Evolutionary conservation across 2,888 invertebrate species (phyloP).

Genomic region (Acanthosepion pharaonis): DNA sequence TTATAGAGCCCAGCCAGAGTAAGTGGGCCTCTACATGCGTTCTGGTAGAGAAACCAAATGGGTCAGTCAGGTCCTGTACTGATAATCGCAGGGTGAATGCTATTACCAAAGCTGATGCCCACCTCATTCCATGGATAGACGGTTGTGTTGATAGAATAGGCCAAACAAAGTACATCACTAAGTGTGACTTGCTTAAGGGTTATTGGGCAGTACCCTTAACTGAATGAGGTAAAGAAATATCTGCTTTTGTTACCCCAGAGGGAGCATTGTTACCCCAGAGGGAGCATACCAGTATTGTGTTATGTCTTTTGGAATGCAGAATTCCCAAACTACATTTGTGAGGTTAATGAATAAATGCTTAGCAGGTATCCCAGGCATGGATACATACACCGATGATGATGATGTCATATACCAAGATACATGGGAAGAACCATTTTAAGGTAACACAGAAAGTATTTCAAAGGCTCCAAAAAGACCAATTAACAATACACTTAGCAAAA

Average conservation of each 20-base stretch:
- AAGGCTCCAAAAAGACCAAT: neutral
- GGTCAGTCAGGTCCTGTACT: constrained; percentile 41
- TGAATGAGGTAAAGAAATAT: constrained; percentile 50
- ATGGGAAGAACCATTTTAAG: constrained; percentile 46
- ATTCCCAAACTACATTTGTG: constrained; percentile 47
- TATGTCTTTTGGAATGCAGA: constrained; percentile 51
- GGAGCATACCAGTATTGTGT: constrained; percentile 50
- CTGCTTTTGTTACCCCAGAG: constrained; percentile 50
- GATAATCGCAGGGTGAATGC: constrained; percentile 51
- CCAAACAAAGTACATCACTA: constrained; percentile 51
- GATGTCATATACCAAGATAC: constrained; percentile 43
- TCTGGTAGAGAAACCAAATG: constrained; percentile 40
- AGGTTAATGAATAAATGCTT: constrained; percentile 47
- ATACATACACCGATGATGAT: constrained; percentile 48
- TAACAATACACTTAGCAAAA: neutral
- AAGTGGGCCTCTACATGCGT: constrained; percentile 43
- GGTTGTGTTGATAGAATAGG: constrained; percentile 53
- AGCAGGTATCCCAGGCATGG: neutral
- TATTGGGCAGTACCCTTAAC: constrained; percentile 51
- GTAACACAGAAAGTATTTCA: neutral
- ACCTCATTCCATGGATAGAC: constrained; percentile 52
- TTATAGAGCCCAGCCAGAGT: constrained; percentile 57
- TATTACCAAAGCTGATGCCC: constrained; percentile 51
- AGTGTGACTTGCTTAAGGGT: constrained; percentile 54
- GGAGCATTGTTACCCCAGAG: constrained; percentile 48